These are phyloP conservation scores for Acestrorhynchus altus DNA, from an alignment of 2,797 vertebrate species.

Conservation along the genomic window DNA sequence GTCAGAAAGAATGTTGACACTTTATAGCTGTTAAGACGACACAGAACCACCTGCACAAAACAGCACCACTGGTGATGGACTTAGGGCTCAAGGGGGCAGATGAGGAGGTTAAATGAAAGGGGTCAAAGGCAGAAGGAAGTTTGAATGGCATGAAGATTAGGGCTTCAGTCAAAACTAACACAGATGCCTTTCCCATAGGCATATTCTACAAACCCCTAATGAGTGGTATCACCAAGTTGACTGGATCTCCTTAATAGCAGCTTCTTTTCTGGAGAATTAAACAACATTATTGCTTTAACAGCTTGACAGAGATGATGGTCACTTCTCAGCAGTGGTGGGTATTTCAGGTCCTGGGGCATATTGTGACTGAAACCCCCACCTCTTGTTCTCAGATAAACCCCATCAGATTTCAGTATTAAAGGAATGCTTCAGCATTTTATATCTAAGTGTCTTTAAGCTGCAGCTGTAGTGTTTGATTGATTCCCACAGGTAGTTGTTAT, in stretches of 20 bases:
- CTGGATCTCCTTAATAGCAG: not conserved
- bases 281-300: slow-evolving; percentile 36
- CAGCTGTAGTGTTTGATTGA: not conserved
- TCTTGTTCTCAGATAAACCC: not conserved
- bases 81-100: slow-evolving; percentile 35
- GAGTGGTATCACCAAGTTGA: not conserved
- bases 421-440: not conserved
- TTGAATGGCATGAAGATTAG: not conserved
- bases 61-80: slow-evolving; percentile 64
- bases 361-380: no score
- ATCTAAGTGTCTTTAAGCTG: not conserved
- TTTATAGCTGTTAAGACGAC: slow-evolving; percentile 68
- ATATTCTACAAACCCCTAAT: not conserved
- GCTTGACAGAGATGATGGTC: no score
- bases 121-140: not conserved
- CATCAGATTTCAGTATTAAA: not conserved
- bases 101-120: not conserved
- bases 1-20: slow-evolving; percentile 47
- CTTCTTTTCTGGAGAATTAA: not conserved
- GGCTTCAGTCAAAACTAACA: not conserved
- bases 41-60: slow-evolving; percentile 78
- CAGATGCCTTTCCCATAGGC: not conserved
- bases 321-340: no score
- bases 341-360: no score
- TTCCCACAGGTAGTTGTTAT: not conserved